phyloP scores from a whole-genome alignment of 1,140 invertebrate genomes.

The Drosophila tristis region DNA sequence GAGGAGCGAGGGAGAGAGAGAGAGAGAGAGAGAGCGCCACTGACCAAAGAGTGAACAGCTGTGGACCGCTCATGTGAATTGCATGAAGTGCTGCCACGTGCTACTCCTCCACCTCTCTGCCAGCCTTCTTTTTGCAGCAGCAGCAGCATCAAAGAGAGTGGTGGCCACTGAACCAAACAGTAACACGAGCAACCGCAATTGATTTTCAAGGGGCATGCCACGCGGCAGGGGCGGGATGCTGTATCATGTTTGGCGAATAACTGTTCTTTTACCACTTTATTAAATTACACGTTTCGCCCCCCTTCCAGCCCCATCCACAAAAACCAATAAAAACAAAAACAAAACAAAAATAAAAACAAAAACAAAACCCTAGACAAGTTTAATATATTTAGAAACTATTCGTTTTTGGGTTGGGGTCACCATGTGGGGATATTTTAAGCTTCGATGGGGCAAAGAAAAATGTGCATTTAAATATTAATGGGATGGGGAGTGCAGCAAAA shows the following conservation, averaged over 20 bases:
- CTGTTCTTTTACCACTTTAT: constrained; percentile 50
- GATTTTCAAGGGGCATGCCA: constrained; percentile 48
- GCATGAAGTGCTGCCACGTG: constrained; percentile 67
- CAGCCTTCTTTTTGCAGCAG: not conserved
- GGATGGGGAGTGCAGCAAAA: too few relatives aligned
- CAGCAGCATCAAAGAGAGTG: constrained; percentile 17
- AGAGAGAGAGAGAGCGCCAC: not conserved
- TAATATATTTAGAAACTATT: constrained; percentile 23
- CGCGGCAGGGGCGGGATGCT: constrained; percentile 1
- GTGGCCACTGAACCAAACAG: constrained; percentile 55
- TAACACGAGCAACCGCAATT: constrained; percentile 67
- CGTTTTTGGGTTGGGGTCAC: too few relatives aligned
- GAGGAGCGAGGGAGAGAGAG: too few relatives aligned
- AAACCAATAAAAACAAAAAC: constrained; percentile 42
- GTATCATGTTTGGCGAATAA: constrained; percentile 49
- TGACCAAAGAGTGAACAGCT: constrained; percentile 62
- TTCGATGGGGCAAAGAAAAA: too few relatives aligned
- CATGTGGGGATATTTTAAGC: too few relatives aligned
- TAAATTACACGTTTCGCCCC: constrained; percentile 32
- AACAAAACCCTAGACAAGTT: constrained; percentile 20
- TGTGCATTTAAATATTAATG: too few relatives aligned
- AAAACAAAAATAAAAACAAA: not conserved
- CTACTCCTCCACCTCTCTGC: constrained; percentile 4
- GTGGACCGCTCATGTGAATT: constrained; percentile 76
- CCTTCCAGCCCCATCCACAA: not conserved